Percentiles rank a stretch among this genome's conserved stretches.
phyloP scores from a whole-genome alignment of 2,888 invertebrate genomes.

The Craniophora ligustri region DNA sequence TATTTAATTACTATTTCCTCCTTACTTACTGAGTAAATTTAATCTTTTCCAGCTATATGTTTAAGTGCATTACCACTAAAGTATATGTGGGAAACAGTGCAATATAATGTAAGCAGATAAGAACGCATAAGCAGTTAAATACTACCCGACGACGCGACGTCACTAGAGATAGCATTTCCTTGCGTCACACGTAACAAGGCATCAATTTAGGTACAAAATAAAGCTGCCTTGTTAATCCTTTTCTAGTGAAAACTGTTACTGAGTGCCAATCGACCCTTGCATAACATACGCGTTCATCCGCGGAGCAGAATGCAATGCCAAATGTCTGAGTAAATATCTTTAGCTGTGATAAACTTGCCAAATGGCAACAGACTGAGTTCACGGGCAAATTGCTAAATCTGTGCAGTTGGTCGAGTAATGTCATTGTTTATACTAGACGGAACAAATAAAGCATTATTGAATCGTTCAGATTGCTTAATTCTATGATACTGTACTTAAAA shows the following conservation, averaged over 20 bases:
- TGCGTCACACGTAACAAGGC: not conserved
- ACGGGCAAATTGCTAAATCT: conserved; percentile 62
- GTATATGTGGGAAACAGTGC: too few relatives aligned
- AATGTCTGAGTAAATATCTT: conserved; percentile 60
- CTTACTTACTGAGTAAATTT: too few relatives aligned
- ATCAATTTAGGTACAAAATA: not conserved
- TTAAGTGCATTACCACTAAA: too few relatives aligned
- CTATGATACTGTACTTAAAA: too few relatives aligned
- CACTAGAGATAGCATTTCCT: not conserved
- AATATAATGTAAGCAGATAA: not conserved
- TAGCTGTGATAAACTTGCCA: conserved; percentile 63
- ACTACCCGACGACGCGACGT: not conserved
- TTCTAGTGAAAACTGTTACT: conserved; percentile 8
- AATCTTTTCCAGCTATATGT: too few relatives aligned
- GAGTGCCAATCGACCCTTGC: conserved; percentile 36
- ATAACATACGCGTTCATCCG: conserved; percentile 38
- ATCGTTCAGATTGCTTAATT: too few relatives aligned
- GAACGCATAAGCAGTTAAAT: not conserved
- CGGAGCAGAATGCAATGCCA: conserved; percentile 55
- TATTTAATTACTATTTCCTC: too few relatives aligned
- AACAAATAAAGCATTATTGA: conserved; percentile 12
- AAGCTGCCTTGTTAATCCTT: conserved; percentile 4
- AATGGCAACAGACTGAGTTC: conserved; percentile 65
- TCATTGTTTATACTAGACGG: conserved; percentile 18
- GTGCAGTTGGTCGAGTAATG: conserved; percentile 2